These are phyloP conservation scores for Ectobius pallidus DNA, from an alignment of 2,888 invertebrate genomes.

Conservation along the genomic window DNA sequence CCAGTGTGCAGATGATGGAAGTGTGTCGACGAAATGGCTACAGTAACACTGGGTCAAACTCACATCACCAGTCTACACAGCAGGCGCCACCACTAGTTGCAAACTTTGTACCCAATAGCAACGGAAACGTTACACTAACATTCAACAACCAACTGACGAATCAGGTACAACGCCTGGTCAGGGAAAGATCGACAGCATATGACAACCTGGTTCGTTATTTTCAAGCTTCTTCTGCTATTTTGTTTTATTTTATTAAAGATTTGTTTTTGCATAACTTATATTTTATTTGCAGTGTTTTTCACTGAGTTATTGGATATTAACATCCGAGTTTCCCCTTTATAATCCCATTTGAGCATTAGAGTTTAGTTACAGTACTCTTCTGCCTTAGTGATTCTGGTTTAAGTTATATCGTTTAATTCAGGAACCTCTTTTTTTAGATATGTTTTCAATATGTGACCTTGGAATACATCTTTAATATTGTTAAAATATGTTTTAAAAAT, in stretches of 20 bases:
- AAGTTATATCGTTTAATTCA: too few relatives aligned
- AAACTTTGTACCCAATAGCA: conserved; percentile 77
- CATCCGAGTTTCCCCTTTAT: too few relatives aligned
- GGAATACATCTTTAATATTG: too few relatives aligned
- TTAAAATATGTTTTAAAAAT: too few relatives aligned
- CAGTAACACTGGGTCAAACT: conserved; percentile 52
- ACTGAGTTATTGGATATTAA: too few relatives aligned
- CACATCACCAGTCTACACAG: conserved; percentile 60
- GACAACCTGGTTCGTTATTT: conserved; percentile 69
- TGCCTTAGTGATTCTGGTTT: too few relatives aligned
- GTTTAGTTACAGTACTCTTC: too few relatives aligned
- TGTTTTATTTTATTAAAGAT: conserved; percentile 12
- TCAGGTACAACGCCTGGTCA: conserved; percentile 72
- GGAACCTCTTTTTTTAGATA: too few relatives aligned
- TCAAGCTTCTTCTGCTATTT: conserved; percentile 34
- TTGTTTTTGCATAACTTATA: not conserved
- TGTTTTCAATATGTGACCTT: too few relatives aligned
- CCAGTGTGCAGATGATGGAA: conserved; percentile 98
- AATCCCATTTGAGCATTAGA: too few relatives aligned
- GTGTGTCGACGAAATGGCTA: conserved; percentile 65
- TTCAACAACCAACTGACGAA: conserved; percentile 81
- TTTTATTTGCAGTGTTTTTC: not conserved
- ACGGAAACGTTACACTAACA: conserved; percentile 88
- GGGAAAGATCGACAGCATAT: conserved; percentile 74
- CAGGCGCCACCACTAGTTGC: conserved; percentile 69